These are phyloP conservation scores for Tetraodon nigroviridis DNA, from an alignment of 2,113 vertebrate species.

Conservation along the genomic window DNA sequence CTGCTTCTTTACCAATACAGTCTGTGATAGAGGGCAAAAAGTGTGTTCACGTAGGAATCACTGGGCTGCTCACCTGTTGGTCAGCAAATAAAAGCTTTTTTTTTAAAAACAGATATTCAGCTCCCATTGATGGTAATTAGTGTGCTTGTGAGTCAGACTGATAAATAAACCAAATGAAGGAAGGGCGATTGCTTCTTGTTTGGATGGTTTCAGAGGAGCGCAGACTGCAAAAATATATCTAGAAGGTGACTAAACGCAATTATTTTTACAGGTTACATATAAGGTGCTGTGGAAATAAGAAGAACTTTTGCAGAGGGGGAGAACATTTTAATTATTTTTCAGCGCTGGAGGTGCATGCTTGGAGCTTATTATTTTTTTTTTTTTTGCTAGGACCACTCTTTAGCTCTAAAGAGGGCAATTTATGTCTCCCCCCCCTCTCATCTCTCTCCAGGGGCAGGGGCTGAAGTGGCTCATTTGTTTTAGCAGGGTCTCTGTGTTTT, in stretches of 20 bases:
- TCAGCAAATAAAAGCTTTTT: too few species aligned
- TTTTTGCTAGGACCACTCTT: conserved; percentile 49
- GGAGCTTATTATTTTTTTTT: conserved; percentile 64
- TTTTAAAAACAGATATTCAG: too few species aligned
- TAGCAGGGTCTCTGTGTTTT: conserved; percentile 54
- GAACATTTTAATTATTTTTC: conserved; percentile 66
- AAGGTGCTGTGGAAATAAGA: conserved; percentile 38
- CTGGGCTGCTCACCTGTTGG: too few species aligned
- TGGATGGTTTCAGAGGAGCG: background rate
- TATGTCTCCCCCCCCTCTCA: conserved; percentile 42
- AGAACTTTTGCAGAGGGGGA: conserved; percentile 30
- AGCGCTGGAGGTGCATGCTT: conserved; percentile 64
- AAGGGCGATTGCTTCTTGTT: conserved; percentile 2
- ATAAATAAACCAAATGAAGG: background rate
- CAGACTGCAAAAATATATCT: conserved; percentile 9
- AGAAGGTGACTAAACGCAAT: conserved; percentile 58
- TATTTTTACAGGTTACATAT: conserved; percentile 59
- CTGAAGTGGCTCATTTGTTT: conserved; percentile 66
- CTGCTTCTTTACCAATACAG: too few species aligned
- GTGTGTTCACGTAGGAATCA: too few species aligned
- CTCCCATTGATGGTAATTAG: too few species aligned
- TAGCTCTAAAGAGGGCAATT: conserved; percentile 63
- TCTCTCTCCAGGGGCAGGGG: conserved; percentile 39
- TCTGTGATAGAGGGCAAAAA: too few species aligned
- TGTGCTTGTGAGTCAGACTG: background rate